These are phyloP conservation scores for Sebastes trivittatus DNA, from an alignment of 2,797 vertebrate genomes.

Conservation along the genomic window DNA sequence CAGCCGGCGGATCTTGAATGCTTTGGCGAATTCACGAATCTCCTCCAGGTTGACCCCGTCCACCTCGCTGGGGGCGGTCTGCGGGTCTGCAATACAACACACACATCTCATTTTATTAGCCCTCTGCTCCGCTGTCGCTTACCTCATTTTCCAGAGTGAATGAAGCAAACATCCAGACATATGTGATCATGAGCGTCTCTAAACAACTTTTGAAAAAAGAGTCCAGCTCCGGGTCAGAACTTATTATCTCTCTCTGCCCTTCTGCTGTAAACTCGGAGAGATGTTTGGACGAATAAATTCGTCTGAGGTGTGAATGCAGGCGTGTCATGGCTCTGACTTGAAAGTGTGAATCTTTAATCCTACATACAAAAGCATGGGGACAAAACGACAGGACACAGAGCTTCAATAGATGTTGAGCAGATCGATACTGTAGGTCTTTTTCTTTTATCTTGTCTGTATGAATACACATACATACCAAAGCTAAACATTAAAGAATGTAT, in stretches of 20 bases:
- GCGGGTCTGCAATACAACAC: constrained; percentile 88
- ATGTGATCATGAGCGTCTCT: constrained; percentile 42
- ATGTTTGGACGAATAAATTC: constrained; percentile 52
- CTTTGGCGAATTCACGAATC: constrained; percentile 99
- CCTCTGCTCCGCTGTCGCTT: constrained; percentile 38
- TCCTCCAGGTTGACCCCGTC: constrained; percentile 99
- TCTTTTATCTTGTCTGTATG: neutral
- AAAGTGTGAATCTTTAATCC: constrained; percentile 48
- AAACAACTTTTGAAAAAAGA: constrained; percentile 30
- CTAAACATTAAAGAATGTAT: constrained; percentile 32
- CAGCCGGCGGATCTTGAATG: constrained; percentile 99
- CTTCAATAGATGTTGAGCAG: constrained; percentile 21
- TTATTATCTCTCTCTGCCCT: constrained; percentile 48
- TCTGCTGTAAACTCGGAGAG: constrained; percentile 29
- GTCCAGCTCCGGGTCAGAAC: constrained; percentile 49
- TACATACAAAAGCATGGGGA: constrained; percentile 40
- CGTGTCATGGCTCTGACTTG: constrained; percentile 43
- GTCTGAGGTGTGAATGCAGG: constrained; percentile 52
- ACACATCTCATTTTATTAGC: constrained; percentile 71
- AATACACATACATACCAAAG: constrained; percentile 26
- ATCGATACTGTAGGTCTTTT: neutral
- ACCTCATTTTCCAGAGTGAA: constrained; percentile 59
- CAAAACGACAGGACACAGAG: constrained; percentile 25
- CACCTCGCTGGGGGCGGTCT: constrained; percentile 95
- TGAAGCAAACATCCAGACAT: constrained; percentile 44